Base-by-base conservation (phyloP, 2,113 vertebrate genomes). In the Egretta garzetta region DNA sequence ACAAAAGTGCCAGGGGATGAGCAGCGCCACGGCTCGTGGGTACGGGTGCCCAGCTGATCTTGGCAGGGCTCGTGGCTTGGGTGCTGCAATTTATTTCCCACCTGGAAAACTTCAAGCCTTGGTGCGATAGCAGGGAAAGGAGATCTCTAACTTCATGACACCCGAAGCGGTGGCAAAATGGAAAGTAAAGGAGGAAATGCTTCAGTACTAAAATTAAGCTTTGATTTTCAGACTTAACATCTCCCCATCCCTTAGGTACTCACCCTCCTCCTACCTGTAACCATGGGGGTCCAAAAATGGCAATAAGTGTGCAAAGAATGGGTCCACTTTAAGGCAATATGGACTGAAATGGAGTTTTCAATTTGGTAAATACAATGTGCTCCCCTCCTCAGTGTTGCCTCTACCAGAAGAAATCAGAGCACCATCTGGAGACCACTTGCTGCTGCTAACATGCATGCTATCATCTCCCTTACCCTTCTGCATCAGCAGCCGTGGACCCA, bases 11-110 rank as follows among this genome's bases (percentile, higher is more conserved):
- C 92, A 76, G 50, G 35, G 47, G 14, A 55, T 64, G 73, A 95
- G 77, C 56, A 45, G 62, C 49, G 14, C 30, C 74, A 13, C 0
- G 0, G 53, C 62, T 80, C 3, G 0, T 28, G 2, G 4, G 23
- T 11, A 62, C 1, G 3, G 68, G 32, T 66, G 45, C 24, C 35
- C 0, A 0, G 53, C 43, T 27, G 20, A 82, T 49, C 79, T 43
- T 14, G 9, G 52, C n/a, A 62, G 30, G 37, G 43, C 30, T 35
- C 23, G 15, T 30, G 56, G 35, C 7, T 56, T 68, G 70, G 66
- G 45, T 19, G 52, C 86, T 7, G 35, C 0, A 1, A 26, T 45
- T 93, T 35, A 43, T 75, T 89, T 62, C 73, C 16, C 70, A 64
- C 47, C 41, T 63, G 60, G 77, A 90, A 56, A 85, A 81, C 22